Evolutionary conservation across 2,888 invertebrate species (phyloP).

Genomic region (Phytoseiulus persimilis): DNA sequence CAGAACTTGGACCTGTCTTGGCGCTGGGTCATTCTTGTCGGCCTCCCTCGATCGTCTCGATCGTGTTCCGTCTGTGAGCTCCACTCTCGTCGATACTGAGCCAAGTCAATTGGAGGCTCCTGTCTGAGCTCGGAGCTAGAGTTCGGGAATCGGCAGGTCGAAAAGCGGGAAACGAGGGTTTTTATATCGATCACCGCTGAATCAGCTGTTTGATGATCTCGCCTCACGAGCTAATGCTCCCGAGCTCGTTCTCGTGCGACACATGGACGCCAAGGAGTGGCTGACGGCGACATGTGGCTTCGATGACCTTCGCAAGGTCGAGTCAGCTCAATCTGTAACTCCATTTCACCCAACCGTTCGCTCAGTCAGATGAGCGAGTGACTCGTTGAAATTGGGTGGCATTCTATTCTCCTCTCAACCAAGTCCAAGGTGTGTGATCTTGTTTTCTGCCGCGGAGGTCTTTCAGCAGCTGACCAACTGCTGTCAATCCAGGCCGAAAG

Average conservation of each 20-base stretch:
- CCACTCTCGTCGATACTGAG: too few species aligned
- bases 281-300: neutral
- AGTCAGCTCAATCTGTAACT: neutral
- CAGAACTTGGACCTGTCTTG: too few species aligned
- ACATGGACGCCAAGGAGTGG: neutral
- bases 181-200: neutral
- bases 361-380: neutral
- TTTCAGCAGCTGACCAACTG: neutral
- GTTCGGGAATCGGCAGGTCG: too few species aligned
- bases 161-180: neutral
- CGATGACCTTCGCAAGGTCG: neutral
- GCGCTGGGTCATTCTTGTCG: too few species aligned
- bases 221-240: neutral
- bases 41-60: too few species aligned
- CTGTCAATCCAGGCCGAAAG: neutral
- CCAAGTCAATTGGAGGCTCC: too few species aligned
- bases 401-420: neutral
- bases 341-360: neutral
- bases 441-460: neutral
- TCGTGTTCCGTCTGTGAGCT: too few species aligned
- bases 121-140: too few species aligned
- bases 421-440: neutral
- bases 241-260: neutral
- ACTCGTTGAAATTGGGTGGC: neutral
- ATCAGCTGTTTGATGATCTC: neutral